Conservation (phyloP, 2,888 invertebrate species). For the Therioaphis trifolii region DNA sequence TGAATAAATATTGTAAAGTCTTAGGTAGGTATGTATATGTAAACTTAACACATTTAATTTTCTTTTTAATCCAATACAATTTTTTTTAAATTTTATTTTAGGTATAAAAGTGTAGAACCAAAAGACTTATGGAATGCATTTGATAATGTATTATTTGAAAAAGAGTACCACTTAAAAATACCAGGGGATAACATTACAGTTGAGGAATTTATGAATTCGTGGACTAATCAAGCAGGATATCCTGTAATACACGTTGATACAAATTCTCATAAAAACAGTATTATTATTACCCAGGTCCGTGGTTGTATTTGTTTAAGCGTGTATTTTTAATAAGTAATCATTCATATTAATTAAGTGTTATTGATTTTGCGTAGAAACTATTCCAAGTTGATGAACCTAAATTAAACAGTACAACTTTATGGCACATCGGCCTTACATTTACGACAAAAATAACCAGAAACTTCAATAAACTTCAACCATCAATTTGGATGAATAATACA, state of each 20-base stretch:
- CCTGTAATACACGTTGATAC: slow-evolving; percentile 75
- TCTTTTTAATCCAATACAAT: not conserved
- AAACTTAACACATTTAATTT: not conserved
- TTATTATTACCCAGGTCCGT: slow-evolving; percentile 16
- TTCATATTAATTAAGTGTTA: not conserved
- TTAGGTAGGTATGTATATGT: too few relatives aligned
- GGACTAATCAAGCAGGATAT: slow-evolving; percentile 80
- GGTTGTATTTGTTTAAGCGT: not conserved
- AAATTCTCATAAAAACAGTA: slow-evolving; percentile 68
- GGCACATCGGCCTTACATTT: slow-evolving; percentile 75
- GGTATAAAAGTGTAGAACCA: slow-evolving; percentile 63
- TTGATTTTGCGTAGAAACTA: slow-evolving; percentile 25
- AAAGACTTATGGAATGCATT: slow-evolving; percentile 61
- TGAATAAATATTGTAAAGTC: too few relatives aligned
- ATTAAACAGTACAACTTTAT: slow-evolving; percentile 66
- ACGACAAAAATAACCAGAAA: slow-evolving; percentile 67
- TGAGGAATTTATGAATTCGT: slow-evolving; percentile 78
- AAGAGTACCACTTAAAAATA: slow-evolving; percentile 44
- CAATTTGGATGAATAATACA: slow-evolving; percentile 65
- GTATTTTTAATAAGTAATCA: not conserved
- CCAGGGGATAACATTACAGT: slow-evolving; percentile 37
- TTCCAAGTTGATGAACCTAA: slow-evolving; percentile 65
- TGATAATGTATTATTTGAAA: slow-evolving; percentile 69
- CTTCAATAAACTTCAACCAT: slow-evolving; percentile 65
- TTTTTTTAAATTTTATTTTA: slow-evolving; percentile 3